Conservation (phyloP, 2,888 invertebrate genomes). For the Pseudococcus longispinus region DNA sequence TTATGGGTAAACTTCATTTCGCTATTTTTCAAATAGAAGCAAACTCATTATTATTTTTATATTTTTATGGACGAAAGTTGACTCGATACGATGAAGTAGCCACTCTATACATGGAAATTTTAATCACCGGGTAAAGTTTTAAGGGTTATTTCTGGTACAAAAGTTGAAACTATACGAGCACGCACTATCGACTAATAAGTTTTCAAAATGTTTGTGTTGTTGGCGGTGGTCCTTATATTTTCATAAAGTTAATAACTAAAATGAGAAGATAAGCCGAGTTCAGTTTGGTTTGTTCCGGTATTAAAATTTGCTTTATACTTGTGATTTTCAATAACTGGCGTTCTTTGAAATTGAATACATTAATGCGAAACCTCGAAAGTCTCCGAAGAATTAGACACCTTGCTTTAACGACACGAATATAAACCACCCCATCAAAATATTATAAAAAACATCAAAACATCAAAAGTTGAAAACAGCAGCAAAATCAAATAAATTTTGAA, state of each 20-base stretch:
- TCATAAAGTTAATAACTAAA: slow-evolving; percentile 7
- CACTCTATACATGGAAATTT: slow-evolving; percentile 28
- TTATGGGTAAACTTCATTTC: too few species aligned
- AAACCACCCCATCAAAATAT: too few species aligned
- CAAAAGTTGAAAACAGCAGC: too few species aligned
- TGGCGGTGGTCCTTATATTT: not conserved
- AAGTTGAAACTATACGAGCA: not conserved
- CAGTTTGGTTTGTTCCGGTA: not conserved
- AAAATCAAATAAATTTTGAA: too few species aligned
- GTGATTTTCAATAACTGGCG: slow-evolving; percentile 9
- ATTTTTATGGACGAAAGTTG: not conserved
- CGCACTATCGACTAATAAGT: slow-evolving; percentile 35
- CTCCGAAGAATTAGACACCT: too few species aligned
- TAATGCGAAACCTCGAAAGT: not conserved
- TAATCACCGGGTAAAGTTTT: slow-evolving; percentile 13
- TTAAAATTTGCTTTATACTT: slow-evolving; percentile 2
- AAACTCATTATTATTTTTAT: not conserved
- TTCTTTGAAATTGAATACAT: slow-evolving; percentile 11
- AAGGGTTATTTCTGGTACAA: slow-evolving; percentile 15
- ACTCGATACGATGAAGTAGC: not conserved
- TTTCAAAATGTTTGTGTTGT: slow-evolving; percentile 9
- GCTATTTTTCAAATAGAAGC: not conserved
- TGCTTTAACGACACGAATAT: too few species aligned
- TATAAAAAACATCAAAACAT: too few species aligned
- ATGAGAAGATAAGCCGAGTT: slow-evolving; percentile 1